These are phyloP conservation scores for Cantharis flavilabris DNA, from an alignment of 2,888 invertebrate species.

Conservation along the genomic window DNA sequence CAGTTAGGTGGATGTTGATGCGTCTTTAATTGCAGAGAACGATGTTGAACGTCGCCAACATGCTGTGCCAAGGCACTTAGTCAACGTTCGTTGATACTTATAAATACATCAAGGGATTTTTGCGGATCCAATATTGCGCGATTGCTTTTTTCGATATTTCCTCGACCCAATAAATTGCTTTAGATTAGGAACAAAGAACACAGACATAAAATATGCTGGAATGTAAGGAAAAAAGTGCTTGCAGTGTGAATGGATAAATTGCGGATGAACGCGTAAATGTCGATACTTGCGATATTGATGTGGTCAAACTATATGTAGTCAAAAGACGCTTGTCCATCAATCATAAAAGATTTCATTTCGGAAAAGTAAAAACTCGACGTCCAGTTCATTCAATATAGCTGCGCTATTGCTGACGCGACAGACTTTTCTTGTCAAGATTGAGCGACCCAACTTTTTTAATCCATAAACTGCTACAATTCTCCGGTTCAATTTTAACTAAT, in stretches of 20 bases:
- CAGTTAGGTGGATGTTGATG: slow-evolving; percentile 28
- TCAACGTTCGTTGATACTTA: slow-evolving; percentile 24
- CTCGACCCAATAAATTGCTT: slow-evolving; percentile 20
- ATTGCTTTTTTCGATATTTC: slow-evolving; percentile 15
- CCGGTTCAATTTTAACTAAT: slow-evolving; percentile 5
- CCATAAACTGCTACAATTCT: slow-evolving; percentile 23
- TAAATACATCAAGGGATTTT: slow-evolving; percentile 31
- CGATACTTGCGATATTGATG: slow-evolving; percentile 11
- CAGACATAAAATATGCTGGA: slow-evolving; percentile 16
- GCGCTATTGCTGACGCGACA: slow-evolving; percentile 38
- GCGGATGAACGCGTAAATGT: slow-evolving; percentile 11
- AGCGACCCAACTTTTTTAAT: slow-evolving; percentile 41
- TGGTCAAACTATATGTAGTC: slow-evolving; percentile 33
- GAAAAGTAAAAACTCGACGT: slow-evolving; percentile 36
- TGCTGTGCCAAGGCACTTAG: slow-evolving; percentile 25
- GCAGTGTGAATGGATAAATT: slow-evolving; percentile 8
- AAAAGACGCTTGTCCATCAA: slow-evolving; percentile 42
- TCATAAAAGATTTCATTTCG: slow-evolving; percentile 46
- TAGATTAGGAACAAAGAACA: slow-evolving; percentile 22
- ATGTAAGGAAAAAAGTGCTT: slow-evolving; percentile 18
- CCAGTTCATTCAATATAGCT: slow-evolving; percentile 37
- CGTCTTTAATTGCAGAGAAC: slow-evolving; percentile 33
- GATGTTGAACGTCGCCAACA: slow-evolving; percentile 20
- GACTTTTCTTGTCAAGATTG: slow-evolving; percentile 36
- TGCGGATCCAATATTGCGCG: slow-evolving; percentile 17